Conservation (phyloP, 2,888 invertebrate species). For the Archips xylosteana region DNA sequence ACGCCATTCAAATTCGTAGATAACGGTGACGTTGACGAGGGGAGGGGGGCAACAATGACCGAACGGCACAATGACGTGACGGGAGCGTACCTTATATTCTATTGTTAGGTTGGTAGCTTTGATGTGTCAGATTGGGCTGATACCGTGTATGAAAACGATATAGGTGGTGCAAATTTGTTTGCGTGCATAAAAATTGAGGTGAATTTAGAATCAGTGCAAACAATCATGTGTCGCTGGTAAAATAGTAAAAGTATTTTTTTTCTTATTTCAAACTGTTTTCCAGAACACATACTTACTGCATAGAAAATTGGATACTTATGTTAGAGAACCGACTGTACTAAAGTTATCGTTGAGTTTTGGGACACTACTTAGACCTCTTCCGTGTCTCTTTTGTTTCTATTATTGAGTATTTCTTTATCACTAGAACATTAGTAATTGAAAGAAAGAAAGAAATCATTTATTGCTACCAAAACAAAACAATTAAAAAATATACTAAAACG, state of each 20-base stretch:
- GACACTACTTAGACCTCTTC: too few species aligned
- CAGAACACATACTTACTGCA: too few species aligned
- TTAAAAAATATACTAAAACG: too few species aligned
- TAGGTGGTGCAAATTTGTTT: background rate
- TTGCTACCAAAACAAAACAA: too few species aligned
- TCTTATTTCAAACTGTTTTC: too few species aligned
- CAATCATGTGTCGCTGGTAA: background rate
- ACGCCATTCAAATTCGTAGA: conserved; percentile 66
- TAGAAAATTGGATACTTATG: too few species aligned
- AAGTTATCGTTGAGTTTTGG: too few species aligned
- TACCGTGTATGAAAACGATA: conserved; percentile 1
- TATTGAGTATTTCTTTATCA: too few species aligned
- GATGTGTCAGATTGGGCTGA: conserved; percentile 35
- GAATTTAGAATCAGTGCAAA: background rate
- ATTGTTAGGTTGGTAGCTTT: conserved; percentile 38
- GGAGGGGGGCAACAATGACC: conserved; percentile 53
- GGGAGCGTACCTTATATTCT: conserved; percentile 42
- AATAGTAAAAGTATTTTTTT: background rate
- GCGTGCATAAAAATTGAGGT: background rate
- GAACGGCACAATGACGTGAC: conserved; percentile 45
- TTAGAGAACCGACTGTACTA: too few species aligned
- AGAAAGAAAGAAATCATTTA: too few species aligned
- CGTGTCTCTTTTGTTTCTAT: too few species aligned
- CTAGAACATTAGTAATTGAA: too few species aligned
- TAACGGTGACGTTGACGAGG: conserved; percentile 53